Base-by-base conservation (phyloP, 92 coral and sea anemone genomes). In the Parazoanthus atlanticus region DNA sequence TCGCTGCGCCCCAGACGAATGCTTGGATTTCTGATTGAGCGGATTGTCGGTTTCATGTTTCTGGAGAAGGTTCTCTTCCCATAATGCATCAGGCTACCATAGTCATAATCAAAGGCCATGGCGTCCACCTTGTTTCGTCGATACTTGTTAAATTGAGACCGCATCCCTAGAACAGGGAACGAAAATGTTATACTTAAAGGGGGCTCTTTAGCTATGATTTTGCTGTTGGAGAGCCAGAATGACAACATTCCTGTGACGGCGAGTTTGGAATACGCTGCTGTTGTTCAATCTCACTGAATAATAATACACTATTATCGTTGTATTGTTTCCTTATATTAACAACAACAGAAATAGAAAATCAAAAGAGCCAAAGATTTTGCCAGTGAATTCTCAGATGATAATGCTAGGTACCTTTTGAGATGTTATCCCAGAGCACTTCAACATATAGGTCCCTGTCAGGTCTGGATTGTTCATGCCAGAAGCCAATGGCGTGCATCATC, bases 391-490 rank as follows among this genome's bases (percentile, higher is more conserved):
- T 1, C 0, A 71, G 33, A 10, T 28, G 30, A 28, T 16, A 80
- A n/a, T 12, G 58, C 19, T 52, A 31, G 43, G 65, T 74, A 96
- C 99, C 96, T 43, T 89, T 88, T 38, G 88, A 91, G 78, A 96
- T 91, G 82, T 96, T 96, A 78, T 96, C 99, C 99, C 99, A 96
- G 40, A 96, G 86, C 70, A 96, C 90, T 81, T 96, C 98, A 19
- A 96, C 98, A 69, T 86, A 96, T 82, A 80, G 89, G 89, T 96
- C 95, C 69, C 99, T 79, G 86, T 96, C 99, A 0, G 96, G 99
- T 12, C 99, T 91, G 58, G 95, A 92, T 89, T 96, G 99, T 71
- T 96, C 99, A 88, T 96, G 99, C 94, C 96, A 95, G 70, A 96
- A 96, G 26, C 99, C 99, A 23, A 96, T 86, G 2, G 96, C 97